Conservation (phyloP, 2,888 invertebrate species). For the Stictocephala bisonia region DNA sequence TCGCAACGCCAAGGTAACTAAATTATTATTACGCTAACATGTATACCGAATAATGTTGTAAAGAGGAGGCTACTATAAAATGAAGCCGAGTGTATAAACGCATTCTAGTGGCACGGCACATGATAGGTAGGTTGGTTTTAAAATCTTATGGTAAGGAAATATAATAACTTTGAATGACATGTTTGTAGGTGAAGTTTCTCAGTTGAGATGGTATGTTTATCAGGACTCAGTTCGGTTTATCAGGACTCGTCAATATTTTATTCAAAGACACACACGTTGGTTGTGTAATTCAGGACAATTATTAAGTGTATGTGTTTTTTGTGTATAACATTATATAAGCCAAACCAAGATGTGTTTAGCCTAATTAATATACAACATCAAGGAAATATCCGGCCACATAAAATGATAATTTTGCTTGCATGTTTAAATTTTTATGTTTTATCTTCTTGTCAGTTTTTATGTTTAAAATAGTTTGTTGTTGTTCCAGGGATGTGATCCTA, state of each 20-base stretch:
- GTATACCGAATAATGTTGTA: slow-evolving; percentile 10
- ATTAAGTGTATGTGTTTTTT: too few species aligned
- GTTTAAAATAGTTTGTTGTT: slow-evolving; percentile 8
- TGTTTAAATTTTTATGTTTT: too few species aligned
- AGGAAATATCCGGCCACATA: neutral
- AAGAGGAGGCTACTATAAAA: slow-evolving; percentile 8
- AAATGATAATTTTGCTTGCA: neutral
- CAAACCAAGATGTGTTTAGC: slow-evolving; percentile 5
- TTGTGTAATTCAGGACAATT: neutral
- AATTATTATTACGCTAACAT: too few species aligned
- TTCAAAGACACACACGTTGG: neutral
- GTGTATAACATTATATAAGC: too few species aligned
- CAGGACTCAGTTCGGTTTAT: too few species aligned
- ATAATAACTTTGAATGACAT: slow-evolving; percentile 6
- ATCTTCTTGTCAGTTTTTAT: slow-evolving; percentile 7
- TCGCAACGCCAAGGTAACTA: too few species aligned
- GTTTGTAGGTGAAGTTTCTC: slow-evolving; percentile 9
- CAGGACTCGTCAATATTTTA: slow-evolving; percentile 8
- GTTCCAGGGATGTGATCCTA: slow-evolving; percentile 10
- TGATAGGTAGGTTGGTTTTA: slow-evolving; percentile 11
- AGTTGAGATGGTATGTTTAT: slow-evolving; percentile 13
- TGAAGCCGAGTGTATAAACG: slow-evolving; percentile 9
- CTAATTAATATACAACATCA: slow-evolving; percentile 13
- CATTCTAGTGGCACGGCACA: slow-evolving; percentile 13
- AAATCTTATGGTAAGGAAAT: slow-evolving; percentile 6